phyloP scores from a whole-genome alignment of 1,140 invertebrate genomes.

The Apis mellifera region DNA sequence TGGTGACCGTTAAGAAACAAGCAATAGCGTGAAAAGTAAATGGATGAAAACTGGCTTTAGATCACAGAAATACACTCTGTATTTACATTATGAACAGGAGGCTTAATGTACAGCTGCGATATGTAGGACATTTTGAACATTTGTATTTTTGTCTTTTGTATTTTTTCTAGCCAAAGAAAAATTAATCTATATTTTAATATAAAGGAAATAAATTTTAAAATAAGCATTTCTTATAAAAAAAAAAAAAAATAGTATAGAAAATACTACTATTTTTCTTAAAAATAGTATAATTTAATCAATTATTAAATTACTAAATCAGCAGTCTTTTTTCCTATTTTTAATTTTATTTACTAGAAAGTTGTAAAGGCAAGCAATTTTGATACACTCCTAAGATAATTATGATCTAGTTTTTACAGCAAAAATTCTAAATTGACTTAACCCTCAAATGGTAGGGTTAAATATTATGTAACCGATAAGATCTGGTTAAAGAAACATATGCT shows the following conservation, averaged over 20 bases:
- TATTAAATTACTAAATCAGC: background rate
- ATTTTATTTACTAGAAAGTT: background rate
- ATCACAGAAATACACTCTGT: background rate
- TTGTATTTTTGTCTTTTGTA: background rate
- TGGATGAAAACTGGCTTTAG: background rate
- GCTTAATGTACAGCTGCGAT: background rate
- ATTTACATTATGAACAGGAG: background rate
- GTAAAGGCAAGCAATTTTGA: background rate
- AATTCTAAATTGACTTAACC: conserved; percentile 18
- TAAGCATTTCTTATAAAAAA: background rate
- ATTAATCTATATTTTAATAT: background rate
- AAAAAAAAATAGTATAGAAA: background rate
- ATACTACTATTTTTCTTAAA: background rate
- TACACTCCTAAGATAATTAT: conserved; percentile 1
- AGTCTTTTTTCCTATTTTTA: background rate
- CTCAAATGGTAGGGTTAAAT: conserved; percentile 7
- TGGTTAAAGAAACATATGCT: background rate
- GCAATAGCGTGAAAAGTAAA: background rate
- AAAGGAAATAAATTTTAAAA: background rate
- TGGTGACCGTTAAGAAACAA: background rate
- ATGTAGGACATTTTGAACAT: background rate
- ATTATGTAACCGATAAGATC: conserved; percentile 2
- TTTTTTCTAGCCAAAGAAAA: background rate
- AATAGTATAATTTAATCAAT: background rate
- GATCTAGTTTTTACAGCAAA: background rate